Evolutionary conservation across 2,888 invertebrate genomes (phyloP), one percentile per base, ranked within the genome.

Genomic region (Pristionchus entomophagus): DNA sequence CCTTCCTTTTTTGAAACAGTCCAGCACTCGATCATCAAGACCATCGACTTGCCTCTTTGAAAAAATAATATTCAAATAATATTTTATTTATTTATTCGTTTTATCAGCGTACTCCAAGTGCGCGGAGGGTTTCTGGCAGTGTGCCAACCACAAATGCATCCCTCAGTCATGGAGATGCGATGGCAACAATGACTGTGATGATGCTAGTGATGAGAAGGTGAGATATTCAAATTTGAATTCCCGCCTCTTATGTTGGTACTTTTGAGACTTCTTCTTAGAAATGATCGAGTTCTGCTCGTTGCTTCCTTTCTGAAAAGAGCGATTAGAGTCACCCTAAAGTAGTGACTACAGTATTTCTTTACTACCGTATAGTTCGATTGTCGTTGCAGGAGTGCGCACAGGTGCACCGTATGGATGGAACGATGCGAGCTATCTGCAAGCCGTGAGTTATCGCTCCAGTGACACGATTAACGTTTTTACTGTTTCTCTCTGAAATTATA

Each of bases 131-230:
- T 96, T 92, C 89, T 6, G 97, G 97, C 96, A 96, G 88, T 99
- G 99, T 94, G 95, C 95, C 87, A 98, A 97, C 94, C 92, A 93
- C 87, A 93, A 93, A 84, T 93, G 93, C 93, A 97, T 98, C 89
- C 97, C 97, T 0, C 93, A 93, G 84, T 97, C 97, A 94, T 98
- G 97, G 97, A 94, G 95, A 29, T 99, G 99, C 93, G 98, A 99
- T 93, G 90, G 90, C 0, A 97, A 97, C 91, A 96, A 96, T 92
- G 98, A 99, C 94, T 99, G 99, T 93, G 96, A 96, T 0, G 98
- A 99, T 93, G 95, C 96, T 14, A 97, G 96, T 0, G 99, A 99
- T 93, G 99, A 99, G 94, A 89, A 91, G 86, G 88, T 83, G 17
- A 41, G 26, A 62, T 81, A 53, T 6, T 29, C 69, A 4, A 86